These are phyloP conservation scores for Dipodomys ordii DNA, from an alignment of 2,113 vertebrate genomes.

Conservation along the genomic window DNA sequence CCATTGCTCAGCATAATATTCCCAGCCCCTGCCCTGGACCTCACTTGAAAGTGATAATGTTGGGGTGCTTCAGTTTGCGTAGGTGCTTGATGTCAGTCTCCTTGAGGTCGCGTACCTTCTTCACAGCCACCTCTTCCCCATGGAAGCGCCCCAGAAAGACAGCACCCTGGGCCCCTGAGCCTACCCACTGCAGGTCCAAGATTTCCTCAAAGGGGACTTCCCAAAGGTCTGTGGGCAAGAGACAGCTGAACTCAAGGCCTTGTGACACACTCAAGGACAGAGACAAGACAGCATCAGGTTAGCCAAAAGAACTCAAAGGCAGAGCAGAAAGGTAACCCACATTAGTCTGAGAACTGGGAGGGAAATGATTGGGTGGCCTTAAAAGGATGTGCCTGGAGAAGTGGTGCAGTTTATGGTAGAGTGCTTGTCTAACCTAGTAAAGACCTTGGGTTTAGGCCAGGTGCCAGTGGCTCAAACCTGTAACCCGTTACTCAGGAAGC, in stretches of 20 bases:
- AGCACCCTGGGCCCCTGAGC: slow-evolving; percentile 97
- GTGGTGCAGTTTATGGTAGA: not conserved
- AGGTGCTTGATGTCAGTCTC: slow-evolving; percentile 99
- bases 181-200: slow-evolving; percentile 99
- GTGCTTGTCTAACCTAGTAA: not conserved
- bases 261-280: not conserved
- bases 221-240: slow-evolving; percentile 89
- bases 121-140: slow-evolving; percentile 97
- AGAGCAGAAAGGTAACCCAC: not conserved
- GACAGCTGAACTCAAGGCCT: not conserved
- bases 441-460: too few species aligned
- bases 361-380: not conserved
- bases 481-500: too few species aligned
- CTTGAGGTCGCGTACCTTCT: slow-evolving; percentile 98
- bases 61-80: slow-evolving; percentile 97
- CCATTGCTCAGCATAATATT: not conserved
- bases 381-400: not conserved
- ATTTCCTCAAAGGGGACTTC: slow-evolving; percentile 99
- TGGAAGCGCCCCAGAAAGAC: slow-evolving; percentile 98
- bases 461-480: too few species aligned
- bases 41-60: slow-evolving; percentile 99
- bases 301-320: not conserved
- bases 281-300: not conserved
- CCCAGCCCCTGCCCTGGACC: slow-evolving; percentile 69
- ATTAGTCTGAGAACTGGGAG: not conserved